Percentiles rank a stretch among this genome's conserved stretches.
Conservation (phyloP, 2,888 invertebrate genomes). For the Allygus modestus region DNA sequence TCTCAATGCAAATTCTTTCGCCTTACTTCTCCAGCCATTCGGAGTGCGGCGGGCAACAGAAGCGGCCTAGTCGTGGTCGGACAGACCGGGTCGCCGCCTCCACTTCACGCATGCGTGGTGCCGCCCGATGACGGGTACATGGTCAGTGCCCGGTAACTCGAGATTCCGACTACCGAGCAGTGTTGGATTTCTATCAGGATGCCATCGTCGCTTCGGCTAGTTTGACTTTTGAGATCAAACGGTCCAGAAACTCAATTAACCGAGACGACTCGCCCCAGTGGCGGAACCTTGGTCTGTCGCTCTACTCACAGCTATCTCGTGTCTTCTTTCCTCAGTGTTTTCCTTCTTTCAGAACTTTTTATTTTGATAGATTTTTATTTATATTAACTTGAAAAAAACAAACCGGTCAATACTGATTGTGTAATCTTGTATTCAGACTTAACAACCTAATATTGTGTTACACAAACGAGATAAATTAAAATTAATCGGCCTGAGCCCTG, state of each 20-base stretch:
- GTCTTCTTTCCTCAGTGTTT: neutral
- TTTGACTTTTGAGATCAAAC: conserved; percentile 33
- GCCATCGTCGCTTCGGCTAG: conserved; percentile 30
- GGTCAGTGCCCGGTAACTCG: conserved; percentile 48
- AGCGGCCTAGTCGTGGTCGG: neutral
- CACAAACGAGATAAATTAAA: no score
- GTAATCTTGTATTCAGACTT: no score
- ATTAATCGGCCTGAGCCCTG: no score
- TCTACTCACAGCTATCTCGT: neutral
- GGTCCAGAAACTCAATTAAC: conserved; percentile 33
- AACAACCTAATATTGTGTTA: no score
- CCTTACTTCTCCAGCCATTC: no score
- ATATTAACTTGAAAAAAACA: no score
- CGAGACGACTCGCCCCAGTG: neutral
- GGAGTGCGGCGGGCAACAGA: neutral
- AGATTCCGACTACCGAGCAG: conserved; percentile 27
- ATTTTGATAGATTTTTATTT: neutral
- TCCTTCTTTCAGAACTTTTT: no score
- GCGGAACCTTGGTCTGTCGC: conserved; percentile 22
- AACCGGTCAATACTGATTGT: no score
- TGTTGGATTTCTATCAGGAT: conserved; percentile 36
- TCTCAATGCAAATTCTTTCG: no score
- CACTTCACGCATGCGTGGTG: conserved; percentile 37
- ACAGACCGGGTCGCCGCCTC: conserved; percentile 17
- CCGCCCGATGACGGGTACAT: conserved; percentile 39